Base-by-base conservation (phyloP, 2,113 vertebrate genomes). In the Indicator indicator region DNA sequence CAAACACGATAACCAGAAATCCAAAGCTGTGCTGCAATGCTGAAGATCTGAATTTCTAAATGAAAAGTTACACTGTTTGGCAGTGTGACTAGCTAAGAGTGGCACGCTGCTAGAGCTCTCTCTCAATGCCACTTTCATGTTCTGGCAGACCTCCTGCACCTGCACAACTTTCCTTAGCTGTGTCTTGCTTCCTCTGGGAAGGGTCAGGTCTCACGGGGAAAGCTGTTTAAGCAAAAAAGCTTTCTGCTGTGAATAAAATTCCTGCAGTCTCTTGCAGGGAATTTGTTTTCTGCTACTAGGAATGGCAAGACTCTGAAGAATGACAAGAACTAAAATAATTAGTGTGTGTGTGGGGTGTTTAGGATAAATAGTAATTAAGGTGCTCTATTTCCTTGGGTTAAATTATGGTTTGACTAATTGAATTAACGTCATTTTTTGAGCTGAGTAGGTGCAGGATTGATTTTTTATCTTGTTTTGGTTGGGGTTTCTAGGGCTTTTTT, bases 81-180 rank as follows among this genome's bases (percentile, higher is more conserved):
- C n/a, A 8, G 9, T 16, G 17, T 19, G 32, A 38, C 55, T 30
- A 38, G 30, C 23, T 18, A 4, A 33, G 23, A 62, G 12, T 14
- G 3, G 4, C 21, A 24, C 1, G 0, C 27, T 23, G 55, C 42
- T 33, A 12, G 10, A 59, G 56, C 40, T 55, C 21, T 7, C 9
- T 60, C 19, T 67, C 46, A 12, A 8, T 10, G 30, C 2, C 2
- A 5, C 0, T 2, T 27, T 42, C 9, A 1, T 9, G 27, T 44
- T 44, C 46, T 42, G 38, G 59, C 21, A 16, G 28, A 55, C 15
- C 44, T 46, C 50, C 56, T 20, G 52, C 52, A 24, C 13, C n/a
- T 4, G 1, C 1, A 0, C 71, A 30, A 38, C 44, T 50, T 78
- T 38, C 40, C 60, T 30, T 10, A 30, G 26, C 33, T 6, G 32